Evolutionary conservation across 2,888 invertebrate species (phyloP), one percentile per base, ranked within the genome.

Genomic region (Operophtera brumata): DNA sequence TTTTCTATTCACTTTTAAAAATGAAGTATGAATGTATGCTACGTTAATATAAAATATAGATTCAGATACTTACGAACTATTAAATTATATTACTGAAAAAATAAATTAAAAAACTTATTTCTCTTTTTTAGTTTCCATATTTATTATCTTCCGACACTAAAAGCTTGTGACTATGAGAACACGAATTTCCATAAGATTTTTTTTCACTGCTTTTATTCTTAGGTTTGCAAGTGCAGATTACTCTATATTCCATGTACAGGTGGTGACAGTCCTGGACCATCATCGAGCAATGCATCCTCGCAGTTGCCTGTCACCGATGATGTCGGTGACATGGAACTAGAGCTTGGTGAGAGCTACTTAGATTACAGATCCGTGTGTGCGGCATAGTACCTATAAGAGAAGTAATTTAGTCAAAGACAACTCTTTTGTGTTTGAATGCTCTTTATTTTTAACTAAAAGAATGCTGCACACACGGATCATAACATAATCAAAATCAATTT

Each of bases 201-300:
- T 20, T 13, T 37, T 14, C 0, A 14, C 12, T 9, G 7, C 1
- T 9, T 9, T 3, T 37, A 13, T 13, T 2, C 9, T 37, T 8
- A 11, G 26, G 41, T 30, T 25, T 46, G 41, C 43, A 46, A 57
- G 65, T 61, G 47, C 67, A 67, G 64, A 65, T 70, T 55, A 70
- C 62, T 69, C 49, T 66, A 67, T 60, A 26, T 62, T 62, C 30
- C 59, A 44, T 68, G 62, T 60, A 59, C 86, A 90, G 89, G 89
- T 86, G 86, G 78, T 50, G 89, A 88, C 43, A 74, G 71, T 59
- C 73, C 87, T 43, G 81, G 84, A 46, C 71, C 86, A 1, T 82
- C 86, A 10, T 69, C 83, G 51, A 73, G 69, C 79, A 47, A 70
- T 78, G 59, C 78, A 71, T 53, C 78, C 72, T 59, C 55, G 34